A percentile compares a stretch with the other conserved stretches of the same genome.
Conservation (phyloP, 1,140 invertebrate species). For the Drosophila tristis region DNA sequence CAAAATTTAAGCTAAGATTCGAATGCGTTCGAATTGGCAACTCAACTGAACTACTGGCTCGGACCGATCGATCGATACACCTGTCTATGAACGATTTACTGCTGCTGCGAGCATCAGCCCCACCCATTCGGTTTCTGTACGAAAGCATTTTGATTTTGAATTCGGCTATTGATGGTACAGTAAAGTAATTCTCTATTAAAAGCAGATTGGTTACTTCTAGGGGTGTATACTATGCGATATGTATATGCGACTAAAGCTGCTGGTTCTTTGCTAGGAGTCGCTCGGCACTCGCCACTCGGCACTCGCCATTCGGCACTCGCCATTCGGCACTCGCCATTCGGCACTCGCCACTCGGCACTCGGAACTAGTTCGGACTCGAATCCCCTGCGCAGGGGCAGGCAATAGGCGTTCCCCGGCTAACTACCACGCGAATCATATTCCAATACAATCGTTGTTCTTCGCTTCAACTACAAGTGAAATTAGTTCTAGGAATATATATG, state of each 20-base stretch:
- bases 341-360: too few species aligned
- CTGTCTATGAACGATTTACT: background rate
- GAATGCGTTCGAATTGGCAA: constrained; percentile 1
- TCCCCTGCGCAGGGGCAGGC: background rate
- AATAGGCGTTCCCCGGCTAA: too few species aligned
- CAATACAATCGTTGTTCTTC: constrained; percentile 70
- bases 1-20: constrained; percentile 12
- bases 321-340: too few species aligned
- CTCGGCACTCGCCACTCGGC: too few species aligned
- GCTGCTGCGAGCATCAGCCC: background rate
- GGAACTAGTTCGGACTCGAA: constrained; percentile 5
- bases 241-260: constrained; percentile 13
- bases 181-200: background rate
- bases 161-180: too few species aligned
- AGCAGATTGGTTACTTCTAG: constrained; percentile 9
- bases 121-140: background rate
- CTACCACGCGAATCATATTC: constrained; percentile 65
- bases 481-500: constrained; percentile 18
- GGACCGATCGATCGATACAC: background rate
- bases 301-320: too few species aligned
- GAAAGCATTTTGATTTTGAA: background rate
- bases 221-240: constrained; percentile 8
- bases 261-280: background rate
- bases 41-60: constrained; percentile 23
- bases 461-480: constrained; percentile 39